Evolutionary conservation across 2,888 invertebrate species (phyloP).

Genomic region (Mythimna ferrago): DNA sequence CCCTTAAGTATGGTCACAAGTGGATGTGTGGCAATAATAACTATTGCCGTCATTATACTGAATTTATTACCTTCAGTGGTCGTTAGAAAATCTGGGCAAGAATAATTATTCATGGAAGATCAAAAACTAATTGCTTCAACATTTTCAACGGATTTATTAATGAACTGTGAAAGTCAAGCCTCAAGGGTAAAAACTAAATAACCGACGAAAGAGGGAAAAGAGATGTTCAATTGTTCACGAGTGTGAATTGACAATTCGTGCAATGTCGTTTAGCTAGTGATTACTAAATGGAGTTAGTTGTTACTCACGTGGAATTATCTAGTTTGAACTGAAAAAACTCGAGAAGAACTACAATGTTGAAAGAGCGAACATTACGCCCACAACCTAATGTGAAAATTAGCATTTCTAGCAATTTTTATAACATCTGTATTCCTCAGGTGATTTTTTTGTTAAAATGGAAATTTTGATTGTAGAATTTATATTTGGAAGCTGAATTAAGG

Average conservation of each 20-base stretch:
- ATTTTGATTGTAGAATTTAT: not conserved
- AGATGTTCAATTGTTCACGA: conserved; percentile 64
- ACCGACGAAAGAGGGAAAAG: conserved; percentile 34
- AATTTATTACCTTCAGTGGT: not conserved
- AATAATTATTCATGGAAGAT: not conserved
- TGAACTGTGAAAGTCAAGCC: conserved; percentile 27
- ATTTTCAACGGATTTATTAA: conserved; percentile 12
- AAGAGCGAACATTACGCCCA: conserved; percentile 17
- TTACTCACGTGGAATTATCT: conserved; percentile 40
- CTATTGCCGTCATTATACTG: not conserved
- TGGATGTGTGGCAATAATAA: not conserved
- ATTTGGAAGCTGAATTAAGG: conserved; percentile 2
- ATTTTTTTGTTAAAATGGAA: conserved; percentile 9
- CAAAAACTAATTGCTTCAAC: conserved; percentile 9
- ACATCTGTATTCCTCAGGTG: not conserved
- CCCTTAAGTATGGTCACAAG: no score
- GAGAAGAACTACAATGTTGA: conserved; percentile 4
- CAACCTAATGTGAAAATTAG: conserved; percentile 27
- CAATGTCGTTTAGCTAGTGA: conserved; percentile 72
- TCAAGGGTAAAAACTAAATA: conserved; percentile 30
- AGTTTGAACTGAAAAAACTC: conserved; percentile 31
- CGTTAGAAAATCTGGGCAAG: not conserved
- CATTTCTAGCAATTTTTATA: conserved; percentile 7
- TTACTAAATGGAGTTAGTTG: conserved; percentile 76
- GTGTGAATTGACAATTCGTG: conserved; percentile 72